Evolutionary conservation across 2,113 vertebrate species (phyloP).

Genomic region (Eidolon helvum): DNA sequence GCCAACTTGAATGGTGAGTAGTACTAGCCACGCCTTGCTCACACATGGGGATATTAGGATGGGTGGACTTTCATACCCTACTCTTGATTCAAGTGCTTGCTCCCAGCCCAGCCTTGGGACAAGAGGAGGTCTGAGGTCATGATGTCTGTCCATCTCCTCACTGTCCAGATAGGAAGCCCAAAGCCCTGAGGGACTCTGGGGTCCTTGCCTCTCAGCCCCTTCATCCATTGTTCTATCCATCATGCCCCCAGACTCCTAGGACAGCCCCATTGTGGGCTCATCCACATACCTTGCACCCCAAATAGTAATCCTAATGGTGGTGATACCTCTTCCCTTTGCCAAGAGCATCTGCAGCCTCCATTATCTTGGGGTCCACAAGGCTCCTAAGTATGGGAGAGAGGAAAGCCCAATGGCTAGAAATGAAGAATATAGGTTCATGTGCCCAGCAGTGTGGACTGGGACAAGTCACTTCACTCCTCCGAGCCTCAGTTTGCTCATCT

Average conservation of each 20-base stretch:
- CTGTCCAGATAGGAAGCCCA: not conserved
- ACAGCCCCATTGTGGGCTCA: not conserved
- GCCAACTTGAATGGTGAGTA: conserved; percentile 34
- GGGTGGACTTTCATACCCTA: too few species aligned
- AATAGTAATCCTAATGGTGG: accelerated
- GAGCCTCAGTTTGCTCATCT: not conserved
- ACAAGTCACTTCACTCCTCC: not conserved
- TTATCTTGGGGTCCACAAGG: not conserved
- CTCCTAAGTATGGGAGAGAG: not conserved
- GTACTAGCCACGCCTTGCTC: not conserved
- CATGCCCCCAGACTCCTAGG: not conserved
- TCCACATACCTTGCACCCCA: not conserved
- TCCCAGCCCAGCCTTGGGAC: not conserved
- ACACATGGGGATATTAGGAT: not conserved
- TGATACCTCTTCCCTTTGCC: not conserved
- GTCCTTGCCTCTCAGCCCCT: not conserved
- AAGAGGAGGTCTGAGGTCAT: not conserved
- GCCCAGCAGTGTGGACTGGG: not conserved
- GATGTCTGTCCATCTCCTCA: accelerated
- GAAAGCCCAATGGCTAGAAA: not conserved
- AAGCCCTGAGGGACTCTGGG: not conserved
- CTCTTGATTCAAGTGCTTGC: not conserved
- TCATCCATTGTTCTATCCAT: not conserved
- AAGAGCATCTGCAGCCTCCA: not conserved
- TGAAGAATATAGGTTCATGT: not conserved